A percentile compares a stretch with the other conserved stretches of the same genome.
Evolutionary conservation across 2,113 vertebrate genomes (phyloP).

Genomic region (Nicator chloris): DNA sequence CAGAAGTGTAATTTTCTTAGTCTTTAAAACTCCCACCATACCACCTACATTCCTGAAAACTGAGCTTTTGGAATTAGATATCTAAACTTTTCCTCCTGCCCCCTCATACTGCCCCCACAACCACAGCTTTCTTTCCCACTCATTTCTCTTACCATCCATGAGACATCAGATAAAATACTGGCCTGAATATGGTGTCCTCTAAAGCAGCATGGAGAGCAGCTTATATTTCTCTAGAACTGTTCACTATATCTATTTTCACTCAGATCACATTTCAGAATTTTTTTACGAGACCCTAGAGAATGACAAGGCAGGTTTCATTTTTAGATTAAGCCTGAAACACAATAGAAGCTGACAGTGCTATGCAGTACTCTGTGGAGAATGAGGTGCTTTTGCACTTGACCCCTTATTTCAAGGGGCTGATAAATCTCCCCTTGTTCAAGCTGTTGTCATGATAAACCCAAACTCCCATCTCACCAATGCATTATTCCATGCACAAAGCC

Average conservation of each 20-base stretch:
- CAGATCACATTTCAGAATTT: not conserved
- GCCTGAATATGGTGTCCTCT: not conserved
- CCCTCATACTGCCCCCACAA: not conserved
- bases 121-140: not conserved
- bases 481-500: not conserved
- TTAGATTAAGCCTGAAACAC: slow-evolving; percentile 9
- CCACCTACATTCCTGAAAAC: slow-evolving; percentile 30
- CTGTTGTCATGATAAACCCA: not conserved
- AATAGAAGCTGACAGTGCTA: not conserved
- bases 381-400: not conserved
- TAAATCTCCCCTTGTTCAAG: not conserved
- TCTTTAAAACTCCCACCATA: slow-evolving; percentile 38
- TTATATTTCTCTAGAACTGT: not conserved
- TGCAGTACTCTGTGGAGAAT: not conserved
- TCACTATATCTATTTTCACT: not conserved
- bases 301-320: not conserved
- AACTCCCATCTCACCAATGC: not conserved
- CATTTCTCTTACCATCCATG: not conserved
- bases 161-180: not conserved
- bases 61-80: not conserved
- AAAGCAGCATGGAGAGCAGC: not conserved
- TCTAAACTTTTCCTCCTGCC: not conserved
- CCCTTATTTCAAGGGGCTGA: not conserved
- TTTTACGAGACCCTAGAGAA: not conserved
- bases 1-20: not conserved